Base-by-base conservation (phyloP, 2,113 vertebrate species). In the Vulpes lagopus region DNA sequence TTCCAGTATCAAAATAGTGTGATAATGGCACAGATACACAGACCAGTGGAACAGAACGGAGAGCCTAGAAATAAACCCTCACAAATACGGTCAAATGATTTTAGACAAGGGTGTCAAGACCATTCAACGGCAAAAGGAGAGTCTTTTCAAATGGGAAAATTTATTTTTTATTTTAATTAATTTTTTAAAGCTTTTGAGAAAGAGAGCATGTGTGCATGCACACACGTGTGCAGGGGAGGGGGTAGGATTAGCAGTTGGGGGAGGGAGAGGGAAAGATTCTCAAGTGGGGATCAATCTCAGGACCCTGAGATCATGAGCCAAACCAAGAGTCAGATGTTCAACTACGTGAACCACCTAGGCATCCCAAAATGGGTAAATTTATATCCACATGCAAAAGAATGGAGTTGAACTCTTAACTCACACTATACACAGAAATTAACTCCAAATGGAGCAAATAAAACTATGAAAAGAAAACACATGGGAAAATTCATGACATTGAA, bases 71-170 rank as follows among this genome's bases (percentile, higher is more conserved):
- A 91, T 35, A 53, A 74, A 74, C 14, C 38, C 80, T 92, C 30
- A 89, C 71, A 73, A 93, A 86, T 10, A 93, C 11, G 8, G 35
- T 59, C 73, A 69, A 69, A 35, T 64, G 57, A 64, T 14, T 79
- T 86, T 49, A 15, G 38, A 20, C 7, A 87, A 94, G 73, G 27
- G 30, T 79, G 83, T 53, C 51, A 59, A 79, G 51, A 49, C 73
- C 30, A 65, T 76, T 59, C 92, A 67, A 57, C 7, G 53, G 27
- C 17, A 1, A 85, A 76, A 85, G 30, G 16, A 59, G 3, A 79
- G 51, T 79, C 60, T 59, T 86, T 79, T 79, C 51, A 87, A 67
- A 78, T 2, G 11, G 69, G 55, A 7, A 35, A 35, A 69, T n/a
- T 69, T n/a, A 69, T 35, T 69, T 69, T 69, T 69, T 69, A 69